A percentile compares a stretch with the other conserved stretches of the same genome.
These are phyloP conservation scores for Astreopora myriophthalma DNA, from an alignment of 64 coral and sea anemone species.

Conservation along the genomic window DNA sequence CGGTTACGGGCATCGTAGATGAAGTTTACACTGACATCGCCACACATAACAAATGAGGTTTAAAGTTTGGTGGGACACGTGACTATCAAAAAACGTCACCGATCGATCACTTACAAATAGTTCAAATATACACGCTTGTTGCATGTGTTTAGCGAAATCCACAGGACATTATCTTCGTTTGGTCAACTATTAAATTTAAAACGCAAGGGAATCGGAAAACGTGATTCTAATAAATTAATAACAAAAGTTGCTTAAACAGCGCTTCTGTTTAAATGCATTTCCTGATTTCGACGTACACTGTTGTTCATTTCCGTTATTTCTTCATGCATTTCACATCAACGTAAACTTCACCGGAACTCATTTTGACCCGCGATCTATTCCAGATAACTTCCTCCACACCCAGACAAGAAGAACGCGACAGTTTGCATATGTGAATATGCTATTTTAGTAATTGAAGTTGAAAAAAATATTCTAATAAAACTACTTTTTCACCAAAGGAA, in stretches of 20 bases:
- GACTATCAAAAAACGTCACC: slow-evolving; percentile 25
- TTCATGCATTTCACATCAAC: background rate
- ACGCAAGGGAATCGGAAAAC: background rate
- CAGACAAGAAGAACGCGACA: background rate
- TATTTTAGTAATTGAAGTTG: background rate
- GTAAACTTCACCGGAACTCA: background rate
- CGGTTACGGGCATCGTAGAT: slow-evolving; percentile 85
- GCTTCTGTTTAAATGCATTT: background rate
- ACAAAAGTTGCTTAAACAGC: background rate
- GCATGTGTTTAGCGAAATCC: background rate
- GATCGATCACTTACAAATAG: slow-evolving; percentile 19
- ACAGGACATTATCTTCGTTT: background rate
- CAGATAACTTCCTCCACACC: slow-evolving; percentile 7
- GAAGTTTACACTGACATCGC: slow-evolving; percentile 52
- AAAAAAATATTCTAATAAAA: no score
- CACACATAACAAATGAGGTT: slow-evolving; percentile 58
- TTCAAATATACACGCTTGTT: slow-evolving; percentile 2
- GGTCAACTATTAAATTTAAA: background rate
- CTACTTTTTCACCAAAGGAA: no score
- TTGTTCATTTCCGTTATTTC: slow-evolving; percentile 18
- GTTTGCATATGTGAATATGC: background rate
- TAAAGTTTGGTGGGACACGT: slow-evolving; percentile 43
- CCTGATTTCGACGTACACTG: background rate
- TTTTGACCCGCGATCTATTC: background rate
- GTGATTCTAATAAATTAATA: background rate